Evolutionary conservation across 2,888 invertebrate genomes (phyloP), one percentile per base, ranked within the genome.

Genomic region (Notocelia uddmanniana): DNA sequence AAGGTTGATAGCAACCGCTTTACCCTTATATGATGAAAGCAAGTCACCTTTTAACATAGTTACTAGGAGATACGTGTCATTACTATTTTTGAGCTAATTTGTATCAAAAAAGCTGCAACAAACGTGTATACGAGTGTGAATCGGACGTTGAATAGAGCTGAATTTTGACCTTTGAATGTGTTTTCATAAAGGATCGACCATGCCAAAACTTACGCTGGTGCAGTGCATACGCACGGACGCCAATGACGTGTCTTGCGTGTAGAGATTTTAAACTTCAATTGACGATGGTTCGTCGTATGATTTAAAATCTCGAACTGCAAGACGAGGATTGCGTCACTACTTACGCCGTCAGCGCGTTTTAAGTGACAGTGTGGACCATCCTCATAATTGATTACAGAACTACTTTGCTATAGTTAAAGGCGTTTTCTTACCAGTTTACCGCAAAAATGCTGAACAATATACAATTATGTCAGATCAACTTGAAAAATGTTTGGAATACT

Each of bases 1-100:
- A 68, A 18, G 8, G 50, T 41, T 34, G 64, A 58, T 37, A 21
- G 55, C 69, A 68, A 48, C 34, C 45, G 54, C n/a, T 41, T 54
- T 41, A 41, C 60, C 37, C 26, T 18, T 41, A 69, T 41, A 69
- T 71, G 50, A 66, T 66, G 66, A 66, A 60, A 71, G 52, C 54
- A 41, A 48, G 64, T 58, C 9, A 52, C 23, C 9, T 21, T 13
- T 45, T 48, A 45, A 45, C 19, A 41, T 26, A n/a, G 19, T 23
- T 34, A 34, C 23, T n/a, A 13, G 21, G 11, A 21, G 23, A 54
- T 9, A 18, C 15, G 15, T 15, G n/a, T n/a, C 23, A 9, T 45
- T n/a, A n/a, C n/a, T 45, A 13, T 45, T 8, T n/a, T n/a, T 15
- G 45, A 41, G 41, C 5, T 15, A 41, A 5, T 15, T 41, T 11